A percentile compares a stretch with the other conserved stretches of the same genome.
Evolutionary conservation across 2,888 invertebrate species (phyloP).

Genomic region (Macrophya alboannulata): DNA sequence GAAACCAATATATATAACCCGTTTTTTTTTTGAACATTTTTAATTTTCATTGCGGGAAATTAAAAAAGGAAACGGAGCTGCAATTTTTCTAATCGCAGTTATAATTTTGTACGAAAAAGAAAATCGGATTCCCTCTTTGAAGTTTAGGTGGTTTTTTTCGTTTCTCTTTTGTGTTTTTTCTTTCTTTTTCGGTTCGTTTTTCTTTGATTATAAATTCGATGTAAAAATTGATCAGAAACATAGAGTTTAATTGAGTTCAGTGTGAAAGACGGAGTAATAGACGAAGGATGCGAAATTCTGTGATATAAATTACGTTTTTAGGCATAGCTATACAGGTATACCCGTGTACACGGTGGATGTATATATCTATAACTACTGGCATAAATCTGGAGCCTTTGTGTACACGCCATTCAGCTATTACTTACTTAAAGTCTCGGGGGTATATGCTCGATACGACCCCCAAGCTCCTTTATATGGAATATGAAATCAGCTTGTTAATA

Average conservation of each 20-base stretch:
- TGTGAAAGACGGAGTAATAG: background rate
- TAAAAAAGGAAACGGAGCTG: too few relatives aligned
- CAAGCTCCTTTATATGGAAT: conserved; percentile 63
- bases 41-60: too few relatives aligned
- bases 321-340: conserved; percentile 30
- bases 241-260: background rate
- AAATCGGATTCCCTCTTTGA: background rate
- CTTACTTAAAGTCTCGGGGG: conserved; percentile 66
- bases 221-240: background rate
- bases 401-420: conserved; percentile 70
- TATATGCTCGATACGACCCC: conserved; percentile 63
- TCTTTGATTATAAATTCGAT: background rate
- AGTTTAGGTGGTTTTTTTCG: background rate
- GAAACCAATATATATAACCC: too few relatives aligned
- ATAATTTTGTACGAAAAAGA: too few relatives aligned
- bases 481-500: conserved; percentile 72
- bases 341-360: background rate
- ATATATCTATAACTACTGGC: conserved; percentile 61
- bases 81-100: too few relatives aligned
- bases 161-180: background rate
- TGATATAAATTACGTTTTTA: background rate
- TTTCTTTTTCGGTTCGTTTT: too few relatives aligned
- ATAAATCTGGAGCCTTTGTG: conserved; percentile 63
- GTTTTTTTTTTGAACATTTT: too few relatives aligned
- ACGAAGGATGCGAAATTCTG: background rate